Evolutionary conservation across 2,888 invertebrate genomes (phyloP), one percentile per base, ranked within the genome.

Genomic region (Habroteleia sp.): DNA sequence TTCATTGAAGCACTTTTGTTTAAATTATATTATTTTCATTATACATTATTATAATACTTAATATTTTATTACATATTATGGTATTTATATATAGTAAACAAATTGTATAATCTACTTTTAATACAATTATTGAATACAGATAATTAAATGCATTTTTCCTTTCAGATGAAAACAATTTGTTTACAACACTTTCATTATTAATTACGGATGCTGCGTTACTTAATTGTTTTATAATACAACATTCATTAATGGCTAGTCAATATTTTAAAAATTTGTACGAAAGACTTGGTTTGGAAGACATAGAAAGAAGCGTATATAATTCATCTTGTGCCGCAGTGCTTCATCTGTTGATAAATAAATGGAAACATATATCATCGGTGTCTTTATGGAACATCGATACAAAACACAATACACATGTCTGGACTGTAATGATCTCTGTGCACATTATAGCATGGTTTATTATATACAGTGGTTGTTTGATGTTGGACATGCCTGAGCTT

Each of bases 401-500:
- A 2, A 85, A 85, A 7, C 85, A 88, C 8, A 90, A 87, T 72
- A 83, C 86, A 17, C 77, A 80, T 4, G 75, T 90, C 0, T 91
- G 90, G 90, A 90, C 90, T 85, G 68, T 89, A 0, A 91, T 91
- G 81, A 82, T 88, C 3, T 77, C 88, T 3, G 79, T 90, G 8
- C 93, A 93, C 80, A 78, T 85, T 0, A 75, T 90, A 20, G 90
- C 90, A 6, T 93, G 93, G 93, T 82, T 89, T 14, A 82, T 92
- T 2, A 91, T 93, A 69, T 92, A 91, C 79, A 90, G 91, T 13
- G 92, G 92, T 4, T 91, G 91, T 77, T 86, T 92, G 37, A 91
- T 92, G 80, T 91, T 92, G 90, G 93, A 93, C 82, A 88, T 92
- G 13, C 89, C 91, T 0, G 92, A 93, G 81, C 83, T 93, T 1